Evolutionary conservation across 2,888 invertebrate genomes (phyloP).

Genomic region (Therioaphis trifolii): DNA sequence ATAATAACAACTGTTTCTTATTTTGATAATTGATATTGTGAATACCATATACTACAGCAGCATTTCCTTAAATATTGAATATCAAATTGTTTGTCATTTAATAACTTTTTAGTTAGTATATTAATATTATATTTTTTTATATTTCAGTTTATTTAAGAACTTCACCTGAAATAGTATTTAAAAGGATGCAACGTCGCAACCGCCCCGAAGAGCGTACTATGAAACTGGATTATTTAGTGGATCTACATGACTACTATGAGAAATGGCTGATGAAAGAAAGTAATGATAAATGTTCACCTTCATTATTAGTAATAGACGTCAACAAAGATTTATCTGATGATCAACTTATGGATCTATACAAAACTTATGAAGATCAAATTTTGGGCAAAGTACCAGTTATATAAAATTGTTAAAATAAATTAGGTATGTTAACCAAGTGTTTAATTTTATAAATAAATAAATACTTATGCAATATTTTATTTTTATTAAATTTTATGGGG

Average conservation of each 20-base stretch:
- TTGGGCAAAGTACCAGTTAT: constrained; percentile 59
- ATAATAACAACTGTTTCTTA: too few relatives aligned
- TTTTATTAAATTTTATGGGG: not conserved
- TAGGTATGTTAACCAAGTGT: not conserved
- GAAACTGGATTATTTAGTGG: constrained; percentile 68
- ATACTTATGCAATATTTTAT: not conserved
- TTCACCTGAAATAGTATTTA: constrained; percentile 69
- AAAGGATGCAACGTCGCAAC: constrained; percentile 69
- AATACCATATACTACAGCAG: too few relatives aligned
- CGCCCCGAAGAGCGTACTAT: constrained; percentile 70
- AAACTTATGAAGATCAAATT: constrained; percentile 51
- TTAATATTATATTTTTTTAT: constrained; percentile 1
- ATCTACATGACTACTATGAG: constrained; percentile 70
- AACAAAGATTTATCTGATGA: constrained; percentile 67
- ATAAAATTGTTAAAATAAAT: not conserved
- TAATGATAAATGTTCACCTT: constrained; percentile 64
- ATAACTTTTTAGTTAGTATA: too few relatives aligned
- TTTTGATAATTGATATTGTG: too few relatives aligned
- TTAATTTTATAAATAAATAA: not conserved
- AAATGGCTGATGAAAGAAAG: constrained; percentile 69
- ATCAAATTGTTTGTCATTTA: not conserved
- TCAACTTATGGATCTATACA: constrained; percentile 57
- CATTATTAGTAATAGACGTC: constrained; percentile 69
- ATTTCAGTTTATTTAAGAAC: constrained; percentile 69
- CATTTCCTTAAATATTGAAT: not conserved